Evolutionary conservation across 2,797 vertebrate species (phyloP).

Genomic region (Nannoperca obscura): DNA sequence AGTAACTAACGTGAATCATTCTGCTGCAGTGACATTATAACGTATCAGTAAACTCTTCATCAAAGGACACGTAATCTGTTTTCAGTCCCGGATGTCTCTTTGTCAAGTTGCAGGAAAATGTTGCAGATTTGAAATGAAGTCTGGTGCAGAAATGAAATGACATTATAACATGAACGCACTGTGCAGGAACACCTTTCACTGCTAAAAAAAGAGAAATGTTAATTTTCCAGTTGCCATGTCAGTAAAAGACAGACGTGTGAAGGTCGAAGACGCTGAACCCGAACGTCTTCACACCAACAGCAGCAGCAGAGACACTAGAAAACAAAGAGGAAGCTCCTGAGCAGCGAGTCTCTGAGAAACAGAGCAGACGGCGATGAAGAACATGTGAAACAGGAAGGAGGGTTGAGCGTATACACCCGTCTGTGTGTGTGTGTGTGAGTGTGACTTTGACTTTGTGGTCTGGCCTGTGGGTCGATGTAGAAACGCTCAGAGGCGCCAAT

Average conservation of each 20-base stretch:
- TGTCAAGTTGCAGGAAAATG: no score
- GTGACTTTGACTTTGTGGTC: constrained; percentile 40
- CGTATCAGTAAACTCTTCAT: background rate
- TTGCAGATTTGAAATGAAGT: background rate
- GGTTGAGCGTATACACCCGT: background rate
- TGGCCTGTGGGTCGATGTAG: background rate
- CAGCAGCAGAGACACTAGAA: no score
- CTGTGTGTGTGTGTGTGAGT: constrained; percentile 5
- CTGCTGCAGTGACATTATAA: background rate
- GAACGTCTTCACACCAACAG: background rate
- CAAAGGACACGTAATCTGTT: background rate
- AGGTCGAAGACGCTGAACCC: background rate
- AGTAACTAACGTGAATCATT: background rate
- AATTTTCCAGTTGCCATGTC: background rate
- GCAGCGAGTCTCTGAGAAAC: background rate
- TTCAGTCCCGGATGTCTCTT: background rate
- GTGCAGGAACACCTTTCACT: background rate
- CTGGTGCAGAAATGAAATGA: background rate
- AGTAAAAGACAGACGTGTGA: no score
- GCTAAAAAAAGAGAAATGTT: background rate
- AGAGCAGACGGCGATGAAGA: background rate
- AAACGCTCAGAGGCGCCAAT: background rate
- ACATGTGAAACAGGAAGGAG: constrained; percentile 53
- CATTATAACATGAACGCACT: background rate
- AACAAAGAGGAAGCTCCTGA: constrained; percentile 17